These are phyloP conservation scores for Aquatica leii DNA, from an alignment of 2,888 invertebrate species.

Conservation along the genomic window DNA sequence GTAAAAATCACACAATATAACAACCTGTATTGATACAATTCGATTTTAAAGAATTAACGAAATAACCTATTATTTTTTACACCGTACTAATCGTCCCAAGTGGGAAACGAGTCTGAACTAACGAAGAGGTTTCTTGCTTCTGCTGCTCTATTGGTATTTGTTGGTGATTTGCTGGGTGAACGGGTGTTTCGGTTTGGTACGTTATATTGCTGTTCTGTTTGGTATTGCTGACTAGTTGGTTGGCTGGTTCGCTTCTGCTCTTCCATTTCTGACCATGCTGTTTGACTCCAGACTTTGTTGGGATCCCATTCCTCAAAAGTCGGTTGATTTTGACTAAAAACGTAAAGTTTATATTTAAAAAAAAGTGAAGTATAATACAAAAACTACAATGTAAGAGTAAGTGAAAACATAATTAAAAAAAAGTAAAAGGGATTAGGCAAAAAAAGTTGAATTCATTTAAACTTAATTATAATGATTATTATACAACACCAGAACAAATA, in stretches of 20 bases:
- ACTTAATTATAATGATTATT: too few species aligned
- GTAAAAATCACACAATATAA: constrained; percentile 41
- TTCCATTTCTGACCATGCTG: constrained; percentile 53
- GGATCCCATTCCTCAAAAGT: constrained; percentile 55
- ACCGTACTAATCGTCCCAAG: constrained; percentile 70
- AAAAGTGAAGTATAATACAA: not conserved
- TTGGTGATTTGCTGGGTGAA: constrained; percentile 53
- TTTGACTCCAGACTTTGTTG: constrained; percentile 56
- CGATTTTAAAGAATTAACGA: constrained; percentile 39
- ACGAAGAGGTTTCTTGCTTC: constrained; percentile 63
- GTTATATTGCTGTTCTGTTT: constrained; percentile 59
- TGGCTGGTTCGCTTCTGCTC: constrained; percentile 40
- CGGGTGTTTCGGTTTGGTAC: constrained; percentile 57
- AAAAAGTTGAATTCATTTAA: too few species aligned
- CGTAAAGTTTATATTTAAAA: not conserved
- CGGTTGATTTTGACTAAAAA: constrained; percentile 49
- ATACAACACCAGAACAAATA: too few species aligned
- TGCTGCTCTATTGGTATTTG: constrained; percentile 36
- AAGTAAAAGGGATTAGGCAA: too few species aligned
- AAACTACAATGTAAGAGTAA: too few species aligned
- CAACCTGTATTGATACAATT: constrained; percentile 43
- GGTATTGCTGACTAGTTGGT: constrained; percentile 50
- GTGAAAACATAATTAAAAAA: too few species aligned
- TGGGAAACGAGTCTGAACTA: constrained; percentile 68
- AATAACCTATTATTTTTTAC: constrained; percentile 36